Evolutionary conservation across 2,797 vertebrate species (phyloP).

Genomic region (Gobio occitaniae): DNA sequence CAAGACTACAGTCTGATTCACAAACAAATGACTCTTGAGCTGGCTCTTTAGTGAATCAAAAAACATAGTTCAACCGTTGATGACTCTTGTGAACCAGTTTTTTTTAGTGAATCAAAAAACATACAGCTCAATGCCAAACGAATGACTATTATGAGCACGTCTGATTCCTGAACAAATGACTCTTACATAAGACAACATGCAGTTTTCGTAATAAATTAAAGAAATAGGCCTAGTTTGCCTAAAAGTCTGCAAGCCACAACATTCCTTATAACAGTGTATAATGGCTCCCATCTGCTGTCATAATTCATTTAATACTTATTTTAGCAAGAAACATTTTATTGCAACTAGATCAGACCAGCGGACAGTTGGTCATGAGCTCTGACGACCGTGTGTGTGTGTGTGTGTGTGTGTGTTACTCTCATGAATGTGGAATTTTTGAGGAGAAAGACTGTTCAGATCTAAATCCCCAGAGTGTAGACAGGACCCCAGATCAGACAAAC

Average conservation of each 20-base stretch:
- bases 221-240: background rate
- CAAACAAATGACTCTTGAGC: background rate
- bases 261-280: background rate
- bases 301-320: slow-evolving; percentile 20
- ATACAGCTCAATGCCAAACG: too few species aligned
- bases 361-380: slow-evolving; percentile 8
- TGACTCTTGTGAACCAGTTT: background rate
- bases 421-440: slow-evolving; percentile 45
- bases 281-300: background rate
- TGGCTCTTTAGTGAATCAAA: background rate
- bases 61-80: background rate
- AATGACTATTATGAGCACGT: background rate
- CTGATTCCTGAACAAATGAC: background rate
- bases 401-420: slow-evolving; percentile 12
- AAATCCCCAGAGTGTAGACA: slow-evolving; percentile 51
- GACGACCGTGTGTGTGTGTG: background rate
- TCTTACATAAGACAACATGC: background rate
- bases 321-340: background rate
- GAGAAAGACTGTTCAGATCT: slow-evolving; percentile 49
- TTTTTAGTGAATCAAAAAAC: background rate
- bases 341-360: background rate
- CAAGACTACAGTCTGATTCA: background rate
- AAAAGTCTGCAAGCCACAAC: background rate
- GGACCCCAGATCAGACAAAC: slow-evolving; percentile 59
- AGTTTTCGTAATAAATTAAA: background rate